phyloP scores from a whole-genome alignment of 2,797 vertebrate genomes.

The Coregonus sp. region DNA sequence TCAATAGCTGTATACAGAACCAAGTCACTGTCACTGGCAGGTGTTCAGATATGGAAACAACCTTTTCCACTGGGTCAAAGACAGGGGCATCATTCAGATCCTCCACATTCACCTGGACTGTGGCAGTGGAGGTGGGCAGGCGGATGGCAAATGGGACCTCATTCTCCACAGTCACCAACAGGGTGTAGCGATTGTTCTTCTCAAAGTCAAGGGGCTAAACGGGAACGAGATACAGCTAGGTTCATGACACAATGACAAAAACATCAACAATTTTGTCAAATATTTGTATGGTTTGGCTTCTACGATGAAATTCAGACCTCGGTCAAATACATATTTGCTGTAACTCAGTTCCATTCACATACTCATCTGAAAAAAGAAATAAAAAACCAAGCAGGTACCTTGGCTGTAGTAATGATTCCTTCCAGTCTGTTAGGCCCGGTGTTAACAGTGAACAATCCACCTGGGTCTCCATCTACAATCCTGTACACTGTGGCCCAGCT shows the following conservation, averaged over 20 bases:
- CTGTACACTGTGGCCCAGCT: slow-evolving; percentile 74
- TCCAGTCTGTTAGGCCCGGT: slow-evolving; percentile 76
- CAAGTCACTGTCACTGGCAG: slow-evolving; percentile 46
- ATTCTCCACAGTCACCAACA: slow-evolving; percentile 78
- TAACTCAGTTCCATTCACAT: no score
- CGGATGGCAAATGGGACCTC: slow-evolving; percentile 69
- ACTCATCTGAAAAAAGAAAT: no score
- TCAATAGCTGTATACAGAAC: slow-evolving; percentile 67
- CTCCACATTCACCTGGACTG: slow-evolving; percentile 68
- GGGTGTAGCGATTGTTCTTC: slow-evolving; percentile 54
- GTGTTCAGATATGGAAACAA: slow-evolving; percentile 62
- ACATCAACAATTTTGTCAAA: neutral
- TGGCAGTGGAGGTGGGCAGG: slow-evolving; percentile 75
- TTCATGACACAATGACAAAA: neutral
- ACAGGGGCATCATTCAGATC: slow-evolving; percentile 82
- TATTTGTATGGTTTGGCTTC: no score
- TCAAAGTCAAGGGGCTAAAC: slow-evolving; percentile 85
- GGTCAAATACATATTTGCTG: no score
- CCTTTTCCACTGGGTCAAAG: slow-evolving; percentile 65
- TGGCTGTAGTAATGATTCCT: slow-evolving; percentile 77
- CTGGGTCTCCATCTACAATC: slow-evolving; percentile 76
- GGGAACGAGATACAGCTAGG: neutral
- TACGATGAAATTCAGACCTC: no score
- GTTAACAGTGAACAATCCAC: slow-evolving; percentile 68
- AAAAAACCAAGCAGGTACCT: slow-evolving; percentile 61